These are phyloP conservation scores for Porites australiensis DNA, from an alignment of 64 coral and sea anemone species.

Conservation along the genomic window DNA sequence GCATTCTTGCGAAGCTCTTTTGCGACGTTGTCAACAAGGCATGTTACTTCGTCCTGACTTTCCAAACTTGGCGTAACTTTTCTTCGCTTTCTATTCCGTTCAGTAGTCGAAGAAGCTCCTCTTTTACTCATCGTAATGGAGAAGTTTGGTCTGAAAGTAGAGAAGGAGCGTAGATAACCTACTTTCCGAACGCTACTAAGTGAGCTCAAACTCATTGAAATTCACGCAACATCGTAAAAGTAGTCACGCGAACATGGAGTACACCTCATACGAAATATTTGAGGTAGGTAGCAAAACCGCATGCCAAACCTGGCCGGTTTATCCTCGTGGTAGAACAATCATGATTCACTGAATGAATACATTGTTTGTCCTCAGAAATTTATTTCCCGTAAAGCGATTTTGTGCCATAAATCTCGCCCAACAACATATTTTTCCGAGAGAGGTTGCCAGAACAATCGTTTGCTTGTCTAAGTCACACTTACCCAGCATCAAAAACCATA, in stretches of 20 bases:
- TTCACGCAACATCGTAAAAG: neutral
- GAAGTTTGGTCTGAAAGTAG: neutral
- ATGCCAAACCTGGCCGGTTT: neutral
- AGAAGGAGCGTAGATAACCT: neutral
- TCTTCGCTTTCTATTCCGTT: neutral
- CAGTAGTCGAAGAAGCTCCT: neutral
- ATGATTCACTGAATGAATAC: slow-evolving; percentile 33
- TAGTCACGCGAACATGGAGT: slow-evolving; percentile 3
- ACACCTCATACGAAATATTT: slow-evolving; percentile 21
- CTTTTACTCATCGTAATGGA: slow-evolving; percentile 24
- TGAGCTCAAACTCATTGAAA: neutral
- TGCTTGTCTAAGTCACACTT: neutral
- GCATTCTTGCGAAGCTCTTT: slow-evolving; percentile 63
- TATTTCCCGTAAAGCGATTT: neutral
- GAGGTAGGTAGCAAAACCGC: neutral
- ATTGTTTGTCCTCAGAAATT: slow-evolving; percentile 29
- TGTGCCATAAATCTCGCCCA: neutral
- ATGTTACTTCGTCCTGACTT: neutral
- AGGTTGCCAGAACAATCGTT: neutral
- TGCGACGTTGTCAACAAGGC: slow-evolving; percentile 44
- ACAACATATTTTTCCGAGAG: neutral
- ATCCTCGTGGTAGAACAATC: neutral
- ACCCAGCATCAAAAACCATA: neutral
- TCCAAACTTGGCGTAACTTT: neutral
- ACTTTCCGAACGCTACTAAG: neutral